Evolutionary conservation across 1,140 invertebrate genomes (phyloP), one percentile per base, ranked within the genome.

Genomic region (Dendrolimus punctatus): DNA sequence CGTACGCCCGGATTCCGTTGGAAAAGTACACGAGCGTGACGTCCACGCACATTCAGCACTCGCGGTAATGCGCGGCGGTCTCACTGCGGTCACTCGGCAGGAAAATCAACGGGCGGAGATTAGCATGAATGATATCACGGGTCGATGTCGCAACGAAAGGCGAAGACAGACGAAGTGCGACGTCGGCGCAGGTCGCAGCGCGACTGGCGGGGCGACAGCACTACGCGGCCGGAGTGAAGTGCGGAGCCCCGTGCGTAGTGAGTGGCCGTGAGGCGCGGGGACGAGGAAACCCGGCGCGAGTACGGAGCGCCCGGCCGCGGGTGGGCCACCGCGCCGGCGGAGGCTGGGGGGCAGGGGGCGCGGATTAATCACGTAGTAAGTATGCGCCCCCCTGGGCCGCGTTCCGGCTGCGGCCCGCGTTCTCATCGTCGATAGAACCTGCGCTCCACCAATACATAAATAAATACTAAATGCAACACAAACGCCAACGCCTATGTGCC

Each of bases 361-460:
- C 67, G 78, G 78, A 82, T 85, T 85, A 85, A 85, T 85, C 79
- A 85, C 81, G 81, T 85, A 85, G 81, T 85, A 81, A 82, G 79
- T 80, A 79, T 78, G 70, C 23, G 23, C 74, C 77, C 73, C 75
- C 69, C 71, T 64, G 64, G 59, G 66, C 74, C 70, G 61, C 67
- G 55, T 57, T 57, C 51, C 68, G 58, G 71, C 60, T 64, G 61
- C 66, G 62, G 64, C 70, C 67, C 70, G 70, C 60, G 57, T 59
- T 58, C 60, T 53, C 55, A 57, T 23, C 69, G 56, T 67, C 61
- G 68, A 72, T 73, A 80, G 68, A 84, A 76, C 81, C 79, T 78
- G 77, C 73, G 71, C 71, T 75, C 67, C 63, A 58, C 73, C 76
- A 68, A 81, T 76, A 82, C 80, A 79, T 80, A 76, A 80, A 85